Conservation (phyloP, 2,113 vertebrate genomes). For the Pelmatolapia mariae region DNA sequence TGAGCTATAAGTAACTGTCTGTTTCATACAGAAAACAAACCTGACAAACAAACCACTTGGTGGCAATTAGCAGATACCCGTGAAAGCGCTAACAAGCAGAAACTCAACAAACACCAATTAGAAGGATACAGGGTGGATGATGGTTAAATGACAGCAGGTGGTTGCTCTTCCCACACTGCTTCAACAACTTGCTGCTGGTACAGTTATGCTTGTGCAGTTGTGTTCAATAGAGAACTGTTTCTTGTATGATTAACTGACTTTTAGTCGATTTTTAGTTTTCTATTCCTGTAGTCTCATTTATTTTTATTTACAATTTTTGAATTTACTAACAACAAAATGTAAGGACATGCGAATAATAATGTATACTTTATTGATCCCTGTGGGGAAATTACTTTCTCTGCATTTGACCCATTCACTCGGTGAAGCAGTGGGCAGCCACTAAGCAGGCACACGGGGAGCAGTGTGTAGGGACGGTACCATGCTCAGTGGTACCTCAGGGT, state of each 20-base stretch:
- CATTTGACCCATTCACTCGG: background rate
- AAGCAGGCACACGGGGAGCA: background rate
- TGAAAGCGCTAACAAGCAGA: background rate
- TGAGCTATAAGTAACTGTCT: background rate
- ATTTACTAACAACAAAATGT: background rate
- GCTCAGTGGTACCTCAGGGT: background rate
- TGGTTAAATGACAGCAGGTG: background rate
- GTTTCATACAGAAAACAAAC: background rate
- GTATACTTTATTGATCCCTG: background rate
- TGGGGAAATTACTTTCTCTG: background rate
- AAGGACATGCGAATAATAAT: background rate
- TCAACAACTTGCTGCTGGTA: background rate
- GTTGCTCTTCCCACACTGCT: background rate
- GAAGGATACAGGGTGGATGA: background rate
- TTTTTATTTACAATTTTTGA: background rate
- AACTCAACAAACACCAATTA: slow-evolving; percentile 6
- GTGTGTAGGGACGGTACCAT: background rate
- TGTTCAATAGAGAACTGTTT: background rate
- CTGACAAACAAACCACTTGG: background rate
- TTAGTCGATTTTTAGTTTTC: background rate
- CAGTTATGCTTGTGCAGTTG: background rate
- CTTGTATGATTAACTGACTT: background rate
- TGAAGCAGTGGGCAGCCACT: background rate
- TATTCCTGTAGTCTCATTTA: background rate
- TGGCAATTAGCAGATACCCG: background rate